Conservation (phyloP, 2,888 invertebrate genomes). For the Odontothrips loti region DNA sequence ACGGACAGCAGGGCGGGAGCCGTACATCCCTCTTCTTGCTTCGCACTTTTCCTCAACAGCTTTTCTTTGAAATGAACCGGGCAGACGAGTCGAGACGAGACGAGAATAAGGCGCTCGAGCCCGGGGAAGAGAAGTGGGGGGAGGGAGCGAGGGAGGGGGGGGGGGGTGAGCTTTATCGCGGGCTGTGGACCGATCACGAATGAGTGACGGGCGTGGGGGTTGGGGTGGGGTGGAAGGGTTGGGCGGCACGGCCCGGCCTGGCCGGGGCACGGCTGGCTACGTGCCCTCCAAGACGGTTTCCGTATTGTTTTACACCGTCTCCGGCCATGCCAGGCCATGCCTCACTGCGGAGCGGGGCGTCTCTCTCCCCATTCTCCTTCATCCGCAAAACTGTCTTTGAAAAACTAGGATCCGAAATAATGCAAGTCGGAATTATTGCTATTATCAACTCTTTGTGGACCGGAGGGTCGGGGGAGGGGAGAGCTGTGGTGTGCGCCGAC, state of each 20-base stretch:
- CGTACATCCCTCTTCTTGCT: no score
- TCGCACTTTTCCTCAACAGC: no score
- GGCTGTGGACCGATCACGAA: neutral
- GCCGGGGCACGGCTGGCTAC: neutral
- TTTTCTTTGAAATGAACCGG: neutral
- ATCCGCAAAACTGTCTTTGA: neutral
- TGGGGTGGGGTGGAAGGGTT: neutral
- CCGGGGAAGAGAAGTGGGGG: neutral
- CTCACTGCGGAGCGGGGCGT: neutral
- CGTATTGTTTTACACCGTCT: neutral
- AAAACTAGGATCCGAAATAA: neutral
- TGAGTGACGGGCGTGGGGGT: neutral
- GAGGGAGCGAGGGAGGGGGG: neutral
- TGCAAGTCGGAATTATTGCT: neutral
- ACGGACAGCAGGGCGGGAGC: no score
- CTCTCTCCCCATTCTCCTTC: neutral
- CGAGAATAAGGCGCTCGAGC: no score
- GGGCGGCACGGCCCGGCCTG: neutral
- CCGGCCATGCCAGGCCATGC: neutral
- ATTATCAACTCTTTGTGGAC: neutral
- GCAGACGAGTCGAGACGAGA: neutral
- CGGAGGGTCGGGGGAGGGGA: neutral
- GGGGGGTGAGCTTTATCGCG: neutral
- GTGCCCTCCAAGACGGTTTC: neutral
- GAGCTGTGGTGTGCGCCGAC: neutral